Evolutionary conservation across 2,888 invertebrate species (phyloP).

Genomic region (Lithophane socia): DNA sequence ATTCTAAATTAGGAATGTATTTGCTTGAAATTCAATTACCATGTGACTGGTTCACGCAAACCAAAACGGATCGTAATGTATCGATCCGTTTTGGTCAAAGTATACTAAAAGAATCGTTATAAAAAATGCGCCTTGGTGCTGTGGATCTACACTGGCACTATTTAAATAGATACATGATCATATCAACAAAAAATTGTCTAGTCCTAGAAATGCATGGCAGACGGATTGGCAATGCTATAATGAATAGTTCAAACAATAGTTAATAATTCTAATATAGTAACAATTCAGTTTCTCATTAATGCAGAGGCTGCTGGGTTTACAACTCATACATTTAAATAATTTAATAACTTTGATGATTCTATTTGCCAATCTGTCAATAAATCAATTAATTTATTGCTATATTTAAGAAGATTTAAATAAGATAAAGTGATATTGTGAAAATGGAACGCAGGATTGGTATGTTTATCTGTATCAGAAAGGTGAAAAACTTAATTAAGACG

Average conservation of each 20-base stretch:
- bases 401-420: background rate
- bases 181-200: background rate
- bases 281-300: conserved; percentile 25
- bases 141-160: background rate
- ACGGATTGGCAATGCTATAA: background rate
- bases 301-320: conserved; percentile 39
- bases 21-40: conserved; percentile 10
- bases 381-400: conserved; percentile 44
- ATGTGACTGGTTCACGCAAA: background rate
- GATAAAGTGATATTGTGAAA: conserved; percentile 4
- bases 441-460: background rate
- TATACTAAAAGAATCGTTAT: background rate
- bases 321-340: conserved; percentile 24
- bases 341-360: conserved; percentile 39
- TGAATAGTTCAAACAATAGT: conserved; percentile 6
- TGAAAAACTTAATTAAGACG: background rate
- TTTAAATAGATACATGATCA: background rate
- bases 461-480: background rate
- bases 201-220: background rate
- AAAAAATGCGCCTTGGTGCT: background rate
- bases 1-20: conserved; percentile 8
- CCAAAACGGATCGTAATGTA: background rate
- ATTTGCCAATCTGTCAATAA: conserved; percentile 47
- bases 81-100: too few relatives aligned
- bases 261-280: conserved; percentile 1